Conservation (phyloP, 2,113 vertebrate genomes). For the Garra rufa region DNA sequence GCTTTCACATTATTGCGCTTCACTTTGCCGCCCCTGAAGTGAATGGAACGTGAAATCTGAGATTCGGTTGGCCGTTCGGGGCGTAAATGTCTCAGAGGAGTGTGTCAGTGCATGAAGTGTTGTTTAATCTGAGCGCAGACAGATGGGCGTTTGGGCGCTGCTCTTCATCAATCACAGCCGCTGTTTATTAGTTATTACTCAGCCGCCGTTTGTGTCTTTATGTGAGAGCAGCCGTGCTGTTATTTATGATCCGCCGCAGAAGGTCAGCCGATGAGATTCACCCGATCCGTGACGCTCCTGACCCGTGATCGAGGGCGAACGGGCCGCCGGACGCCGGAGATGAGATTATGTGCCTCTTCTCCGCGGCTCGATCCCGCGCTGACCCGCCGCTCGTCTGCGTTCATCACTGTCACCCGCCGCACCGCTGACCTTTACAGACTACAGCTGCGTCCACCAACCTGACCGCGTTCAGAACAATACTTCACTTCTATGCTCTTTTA, state of each 20-base stretch:
- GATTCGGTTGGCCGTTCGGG: no score
- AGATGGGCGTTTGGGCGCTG: slow-evolving; percentile 74
- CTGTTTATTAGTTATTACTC: slow-evolving; percentile 85
- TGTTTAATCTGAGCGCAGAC: slow-evolving; percentile 80
- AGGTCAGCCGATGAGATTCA: slow-evolving; percentile 69
- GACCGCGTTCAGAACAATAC: not conserved
- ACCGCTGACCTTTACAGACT: slow-evolving; percentile 57
- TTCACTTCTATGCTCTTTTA: no score
- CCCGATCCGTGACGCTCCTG: slow-evolving; percentile 11
- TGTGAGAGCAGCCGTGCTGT: slow-evolving; percentile 61
- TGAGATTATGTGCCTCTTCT: slow-evolving; percentile 57
- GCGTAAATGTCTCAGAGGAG: no score
- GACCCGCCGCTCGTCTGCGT: slow-evolving; percentile 49
- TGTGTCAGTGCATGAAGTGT: no score
- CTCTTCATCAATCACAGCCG: slow-evolving; percentile 83
- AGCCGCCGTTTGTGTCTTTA: slow-evolving; percentile 78
- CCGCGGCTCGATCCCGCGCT: no score
- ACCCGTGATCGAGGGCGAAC: slow-evolving; percentile 62
- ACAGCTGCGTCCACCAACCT: slow-evolving; percentile 47
- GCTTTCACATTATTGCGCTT: not conserved
- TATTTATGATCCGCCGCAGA: slow-evolving; percentile 78
- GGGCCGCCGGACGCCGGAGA: slow-evolving; percentile 57
- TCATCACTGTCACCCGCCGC: slow-evolving; percentile 74
- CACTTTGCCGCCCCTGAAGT: no score
- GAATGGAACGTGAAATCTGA: no score